These are phyloP conservation scores for Euzetes globulus DNA, from an alignment of 2,888 invertebrate genomes.

Conservation along the genomic window DNA sequence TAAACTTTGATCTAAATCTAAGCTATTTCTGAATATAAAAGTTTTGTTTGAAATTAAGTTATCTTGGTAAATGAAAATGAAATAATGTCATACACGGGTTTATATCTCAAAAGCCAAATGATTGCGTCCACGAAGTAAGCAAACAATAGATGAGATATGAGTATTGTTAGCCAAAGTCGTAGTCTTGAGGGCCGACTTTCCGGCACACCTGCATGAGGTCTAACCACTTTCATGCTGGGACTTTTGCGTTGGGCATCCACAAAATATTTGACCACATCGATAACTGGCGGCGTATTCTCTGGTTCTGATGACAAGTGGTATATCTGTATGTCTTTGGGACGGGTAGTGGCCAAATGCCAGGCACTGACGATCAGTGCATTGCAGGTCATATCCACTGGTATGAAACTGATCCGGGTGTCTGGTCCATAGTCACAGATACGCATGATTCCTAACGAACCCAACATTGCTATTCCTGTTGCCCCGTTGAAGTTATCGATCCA, in stretches of 20 bases:
- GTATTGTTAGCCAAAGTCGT: neutral
- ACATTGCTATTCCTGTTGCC: constrained; percentile 45
- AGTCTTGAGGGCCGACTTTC: neutral
- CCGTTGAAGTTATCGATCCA: constrained; percentile 50
- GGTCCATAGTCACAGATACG: constrained; percentile 45
- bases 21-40: too few relatives aligned
- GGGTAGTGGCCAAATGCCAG: constrained; percentile 20
- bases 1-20: too few relatives aligned
- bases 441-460: constrained; percentile 33
- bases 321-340: constrained; percentile 13
- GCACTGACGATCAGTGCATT: constrained; percentile 28
- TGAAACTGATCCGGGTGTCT: constrained; percentile 15
- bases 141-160: constrained; percentile 10
- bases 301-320: constrained; percentile 8
- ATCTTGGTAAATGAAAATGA: too few relatives aligned
- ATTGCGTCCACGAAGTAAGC: constrained; percentile 16
- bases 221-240: constrained; percentile 2
- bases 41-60: too few relatives aligned
- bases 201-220: constrained; percentile 3
- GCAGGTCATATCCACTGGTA: constrained; percentile 28
- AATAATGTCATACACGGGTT: neutral
- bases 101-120: constrained; percentile 5
- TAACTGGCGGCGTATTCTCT: neutral
- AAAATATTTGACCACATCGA: neutral
- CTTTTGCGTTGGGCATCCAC: neutral